These are phyloP conservation scores for Cyrtonyx montezumae DNA, from an alignment of 2,113 vertebrate species.

Conservation along the genomic window DNA sequence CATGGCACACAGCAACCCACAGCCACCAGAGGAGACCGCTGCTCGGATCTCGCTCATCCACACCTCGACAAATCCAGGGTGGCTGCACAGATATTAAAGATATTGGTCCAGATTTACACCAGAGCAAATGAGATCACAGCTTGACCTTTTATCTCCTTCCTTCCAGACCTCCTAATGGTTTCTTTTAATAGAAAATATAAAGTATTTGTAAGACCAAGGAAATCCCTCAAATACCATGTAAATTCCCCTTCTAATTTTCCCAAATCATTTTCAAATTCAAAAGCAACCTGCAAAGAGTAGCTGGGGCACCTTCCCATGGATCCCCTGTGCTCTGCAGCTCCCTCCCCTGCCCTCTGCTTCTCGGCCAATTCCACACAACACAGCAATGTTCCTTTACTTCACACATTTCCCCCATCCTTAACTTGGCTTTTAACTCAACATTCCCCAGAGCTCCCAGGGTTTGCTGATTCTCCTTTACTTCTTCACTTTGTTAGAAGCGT, in stretches of 20 bases:
- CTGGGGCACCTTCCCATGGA: fast-evolving
- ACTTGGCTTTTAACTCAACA: not conserved
- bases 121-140: slow-evolving; percentile 48
- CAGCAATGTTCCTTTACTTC: not conserved
- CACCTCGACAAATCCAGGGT: slow-evolving; percentile 19
- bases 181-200: slow-evolving; percentile 62
- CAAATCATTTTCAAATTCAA: not conserved
- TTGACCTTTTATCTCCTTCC: slow-evolving; percentile 64
- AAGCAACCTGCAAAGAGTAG: not conserved
- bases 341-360: not conserved
- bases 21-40: fast-evolving
- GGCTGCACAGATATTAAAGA: slow-evolving; percentile 32
- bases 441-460: not conserved
- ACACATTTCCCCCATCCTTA: not conserved
- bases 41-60: fast-evolving
- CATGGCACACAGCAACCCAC: fast-evolving
- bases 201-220: slow-evolving; percentile 64
- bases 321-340: not conserved
- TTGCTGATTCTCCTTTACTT: not conserved
- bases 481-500: not conserved
- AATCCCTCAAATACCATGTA: slow-evolving; percentile 71
- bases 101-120: slow-evolving; percentile 49
- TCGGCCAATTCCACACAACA: not conserved
- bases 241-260: slow-evolving; percentile 63
- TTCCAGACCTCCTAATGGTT: slow-evolving; percentile 20